phyloP scores from a whole-genome alignment of 2,888 invertebrate genomes.

The Nymphalis c-album region DNA sequence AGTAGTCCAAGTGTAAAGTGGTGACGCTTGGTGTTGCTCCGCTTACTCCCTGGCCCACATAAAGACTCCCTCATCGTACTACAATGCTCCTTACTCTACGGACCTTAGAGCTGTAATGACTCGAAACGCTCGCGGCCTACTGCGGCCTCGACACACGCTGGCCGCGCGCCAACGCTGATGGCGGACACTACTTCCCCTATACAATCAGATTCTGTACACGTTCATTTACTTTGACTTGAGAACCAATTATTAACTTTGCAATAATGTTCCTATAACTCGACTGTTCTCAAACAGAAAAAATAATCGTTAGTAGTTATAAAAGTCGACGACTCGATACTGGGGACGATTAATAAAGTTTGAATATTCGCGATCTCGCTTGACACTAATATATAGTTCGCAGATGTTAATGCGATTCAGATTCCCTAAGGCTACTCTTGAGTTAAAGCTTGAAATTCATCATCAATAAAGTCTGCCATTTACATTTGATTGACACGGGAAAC shows the following conservation, averaged over 20 bases:
- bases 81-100: conserved; percentile 6
- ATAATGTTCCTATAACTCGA: background rate
- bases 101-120: conserved; percentile 6
- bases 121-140: conserved; percentile 1
- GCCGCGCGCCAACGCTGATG: conserved; percentile 20
- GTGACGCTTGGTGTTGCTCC: background rate
- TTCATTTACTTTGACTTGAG: conserved; percentile 19
- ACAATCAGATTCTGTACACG: conserved; percentile 12
- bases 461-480: conserved; percentile 13
- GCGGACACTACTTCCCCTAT: conserved; percentile 14
- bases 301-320: background rate
- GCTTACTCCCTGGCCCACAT: conserved; percentile 8
- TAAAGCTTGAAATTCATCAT: conserved; percentile 8
- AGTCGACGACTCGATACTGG: background rate
- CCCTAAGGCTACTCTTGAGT: background rate
- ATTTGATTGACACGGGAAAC: conserved; percentile 25
- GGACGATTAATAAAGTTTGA: too few species aligned
- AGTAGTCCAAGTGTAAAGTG: background rate
- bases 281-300: background rate
- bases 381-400: background rate
- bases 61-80: background rate
- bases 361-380: background rate
- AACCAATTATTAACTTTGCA: conserved; percentile 5
- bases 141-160: conserved; percentile 12
- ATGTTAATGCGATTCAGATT: background rate